Evolutionary conservation across 2,888 invertebrate genomes (phyloP), one percentile per base, ranked within the genome.

Genomic region (Agriotes lineatus): DNA sequence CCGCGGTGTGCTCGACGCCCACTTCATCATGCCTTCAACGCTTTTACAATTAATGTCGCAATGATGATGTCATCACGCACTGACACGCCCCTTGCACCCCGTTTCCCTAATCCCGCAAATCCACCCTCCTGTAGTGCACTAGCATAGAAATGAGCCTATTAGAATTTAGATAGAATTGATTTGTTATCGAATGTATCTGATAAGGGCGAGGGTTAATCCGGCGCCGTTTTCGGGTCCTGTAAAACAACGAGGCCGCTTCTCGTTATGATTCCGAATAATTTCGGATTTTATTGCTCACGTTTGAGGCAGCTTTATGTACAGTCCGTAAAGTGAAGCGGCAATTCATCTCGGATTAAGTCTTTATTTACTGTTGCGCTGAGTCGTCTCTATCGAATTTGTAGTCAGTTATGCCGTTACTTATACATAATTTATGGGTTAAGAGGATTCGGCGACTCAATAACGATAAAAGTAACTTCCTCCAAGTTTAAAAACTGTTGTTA

Each of bases 61-160:
- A 66, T 64, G 72, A 70, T 68, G 70, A 68, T 68, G 70, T 69
- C 69, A 71, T 69, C 69, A 69, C 65, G 69, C 65, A 65, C 48
- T 66, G 70, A 70, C 67, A 76, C 74, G 71, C 73, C 73, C 67
- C 63, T 57, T 66, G 60, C 60, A 61, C 69, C 25, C 66, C 69
- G 69, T 69, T 71, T 71, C 71, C 67, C 67, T 69, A 64, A 67
- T 54, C 57, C 50, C 65, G 67, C 67, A 67, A 73, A 74, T 73
- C 71, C 69, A 61, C 72, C 72, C 71, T 68, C 42, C 62, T 61
- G 69, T 50, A 69, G 35, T 56, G 50, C 67, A 60, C 56, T 62
- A 62, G 73, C 68, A 74, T 72, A 74, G 75, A 74, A 74, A 75
- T 71, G 71, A 75, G 71, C 67, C 50, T 64, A 75, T 75, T 75